Percentiles rank a stretch among this genome's conserved stretches.
phyloP scores from a whole-genome alignment of 1,140 invertebrate species.

The Drosophila arizonae region DNA sequence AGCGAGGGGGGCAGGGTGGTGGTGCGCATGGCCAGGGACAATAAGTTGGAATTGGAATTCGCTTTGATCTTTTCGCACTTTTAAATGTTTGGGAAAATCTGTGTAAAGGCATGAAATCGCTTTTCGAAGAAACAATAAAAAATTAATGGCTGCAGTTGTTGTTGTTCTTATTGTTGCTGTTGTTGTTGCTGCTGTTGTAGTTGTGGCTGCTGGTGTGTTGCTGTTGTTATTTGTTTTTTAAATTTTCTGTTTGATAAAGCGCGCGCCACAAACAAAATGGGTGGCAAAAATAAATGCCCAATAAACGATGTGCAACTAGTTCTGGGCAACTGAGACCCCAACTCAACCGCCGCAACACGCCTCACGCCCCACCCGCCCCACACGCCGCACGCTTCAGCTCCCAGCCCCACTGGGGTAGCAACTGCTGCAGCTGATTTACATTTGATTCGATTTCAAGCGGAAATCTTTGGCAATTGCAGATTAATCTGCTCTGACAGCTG shows the following conservation, averaged over 20 bases:
- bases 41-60: conserved; percentile 80
- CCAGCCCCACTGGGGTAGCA: not conserved
- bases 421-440: conserved; percentile 66
- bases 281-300: conserved; percentile 66
- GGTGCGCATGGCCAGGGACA: conserved; percentile 40
- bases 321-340: conserved; percentile 40
- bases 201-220: conserved; percentile 44
- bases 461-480: conserved; percentile 79
- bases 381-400: not conserved
- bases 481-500: conserved; percentile 76
- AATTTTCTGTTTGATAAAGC: conserved; percentile 81
- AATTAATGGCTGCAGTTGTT: conserved; percentile 67
- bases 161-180: conserved; percentile 34
- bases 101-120: conserved; percentile 77
- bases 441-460: conserved; percentile 77
- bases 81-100: conserved; percentile 80
- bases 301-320: conserved; percentile 73
- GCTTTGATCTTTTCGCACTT: conserved; percentile 80
- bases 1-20: not conserved
- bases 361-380: not conserved
- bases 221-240: conserved; percentile 75
- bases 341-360: too few species aligned
- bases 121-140: conserved; percentile 80
- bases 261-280: conserved; percentile 76
- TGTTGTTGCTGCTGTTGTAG: conserved; percentile 48